Evolutionary conservation across 2,888 invertebrate species (phyloP), one percentile per base, ranked within the genome.

Genomic region (Hypena proboscidalis): DNA sequence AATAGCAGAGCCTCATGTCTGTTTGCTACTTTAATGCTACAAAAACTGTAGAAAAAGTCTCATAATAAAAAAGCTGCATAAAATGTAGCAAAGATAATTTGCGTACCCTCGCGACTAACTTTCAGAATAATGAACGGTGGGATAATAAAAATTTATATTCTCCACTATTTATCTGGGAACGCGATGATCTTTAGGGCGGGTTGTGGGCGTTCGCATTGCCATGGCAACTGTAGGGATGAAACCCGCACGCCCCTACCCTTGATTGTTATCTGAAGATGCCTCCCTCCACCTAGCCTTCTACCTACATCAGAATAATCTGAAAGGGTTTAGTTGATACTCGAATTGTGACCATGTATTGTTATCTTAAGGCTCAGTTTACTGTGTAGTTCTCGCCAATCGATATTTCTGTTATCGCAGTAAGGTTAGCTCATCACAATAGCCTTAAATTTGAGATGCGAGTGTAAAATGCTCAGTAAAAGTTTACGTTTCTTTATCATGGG

Each of bases 81-180:
- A 67, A 74, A 70, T 75, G 74, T 74, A 76, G 45, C 60, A 10
- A 9, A 47, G 32, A 55, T 40, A 41, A 49, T 46, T 30, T 60
- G 58, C 11, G 23, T 31, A 30, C 46, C 74, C 83, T 85, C 83
- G 69, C 74, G 72, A 67, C 74, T 75, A 75, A 82, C 74, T 82
- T 84, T 68, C 70, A 69, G 69, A 83, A 85, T 87, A 88, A 89
- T 87, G 85, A 87, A 85, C 80, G 77, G 77, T 69, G 70, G 75
- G 76, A 85, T 86, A 86, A 87, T 85, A 88, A 82, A 84, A 87
- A 81, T 79, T 79, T 85, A 87, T 89, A 88, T 83, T 83, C 79
- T 71, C 81, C 74, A 85, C 80, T 84, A 79, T 76, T 83, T 77
- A 78, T 78, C 77, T 76, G 74, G 75, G 74, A 66, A 74, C 67